phyloP scores from a whole-genome alignment of 1,140 invertebrate species.

The Chymomyza costata region DNA sequence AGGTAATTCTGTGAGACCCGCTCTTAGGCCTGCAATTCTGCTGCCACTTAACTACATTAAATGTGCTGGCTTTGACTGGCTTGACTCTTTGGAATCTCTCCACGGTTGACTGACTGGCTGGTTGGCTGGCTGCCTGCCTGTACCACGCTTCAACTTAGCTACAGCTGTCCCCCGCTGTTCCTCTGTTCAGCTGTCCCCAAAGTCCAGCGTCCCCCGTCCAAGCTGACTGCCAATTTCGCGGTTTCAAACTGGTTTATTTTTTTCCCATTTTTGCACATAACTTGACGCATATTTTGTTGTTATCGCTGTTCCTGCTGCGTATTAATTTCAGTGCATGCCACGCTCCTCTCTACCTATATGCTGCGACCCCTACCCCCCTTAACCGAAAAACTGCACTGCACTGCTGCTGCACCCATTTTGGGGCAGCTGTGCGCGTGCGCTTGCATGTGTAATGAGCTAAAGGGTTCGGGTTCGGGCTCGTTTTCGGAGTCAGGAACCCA shows the following conservation, averaged over 20 bases:
- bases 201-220: neutral
- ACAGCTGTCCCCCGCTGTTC: no score
- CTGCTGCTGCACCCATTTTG: conserved; percentile 49
- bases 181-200: neutral
- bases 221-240: conserved; percentile 40
- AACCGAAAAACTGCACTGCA: no score
- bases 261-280: conserved; percentile 31
- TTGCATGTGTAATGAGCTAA: conserved; percentile 61
- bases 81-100: neutral
- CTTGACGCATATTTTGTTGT: conserved; percentile 62
- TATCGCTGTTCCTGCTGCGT: conserved; percentile 65
- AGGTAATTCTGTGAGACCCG: no score
- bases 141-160: no score
- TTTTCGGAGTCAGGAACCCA: neutral
- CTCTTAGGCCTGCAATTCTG: neutral
- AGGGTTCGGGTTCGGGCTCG: no score
- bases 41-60: conserved; percentile 51
- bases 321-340: conserved; percentile 58
- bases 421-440: conserved; percentile 65
- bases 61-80: conserved; percentile 9
- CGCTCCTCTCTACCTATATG: neutral
- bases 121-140: neutral
- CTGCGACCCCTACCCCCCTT: neutral
- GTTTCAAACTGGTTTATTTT: conserved; percentile 45
- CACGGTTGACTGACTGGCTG: conserved; percentile 4